Evolutionary conservation across 2,797 vertebrate genomes (phyloP), one percentile per base, ranked within the genome.

Genomic region (Pipistrellus pygmaeus): DNA sequence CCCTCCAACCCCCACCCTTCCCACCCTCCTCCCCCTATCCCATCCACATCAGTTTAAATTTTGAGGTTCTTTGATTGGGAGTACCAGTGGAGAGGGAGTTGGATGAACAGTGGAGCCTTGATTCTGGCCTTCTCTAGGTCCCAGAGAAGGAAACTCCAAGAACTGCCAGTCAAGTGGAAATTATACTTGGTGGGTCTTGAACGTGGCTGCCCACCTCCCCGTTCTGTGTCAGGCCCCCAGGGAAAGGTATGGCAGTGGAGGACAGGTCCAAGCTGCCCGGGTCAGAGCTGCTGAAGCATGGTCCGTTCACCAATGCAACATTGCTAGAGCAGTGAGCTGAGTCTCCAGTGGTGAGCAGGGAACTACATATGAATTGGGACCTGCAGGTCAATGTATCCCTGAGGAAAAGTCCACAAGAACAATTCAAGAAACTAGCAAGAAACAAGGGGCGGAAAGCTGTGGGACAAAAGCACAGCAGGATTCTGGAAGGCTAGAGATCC

Each of bases 391-490:
- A 87, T 92, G 96, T 94, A 97, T 97, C 97, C 97, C 97, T 97
- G 97, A 97, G 97, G 97, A 97, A 97, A 93, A 96, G 96, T 97
- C 97, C 97, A 97, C 94, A 84, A 96, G 96, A 97, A 97, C 90
- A 95, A 95, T 73, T 95, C 96, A 95, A 97, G 92, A 96, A 97
- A 96, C 95, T 73, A 94, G 92, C 95, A 94, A 96, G 96, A 97
- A 97, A 97, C 78, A 86, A 95, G 51, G n/a, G 96, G 92, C 96
- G 97, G 87, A 96, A 93, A 96, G 95, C 97, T 82, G 72, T 94
- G 90, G 92, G 93, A 96, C 83, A 82, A 89, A 94, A 96, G 80
- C 96, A 97, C 92, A 82, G 92, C 87, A 94, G 95, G 85, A 48
- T 92, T 93, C 92, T 55, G 46, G 88, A 95, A 95, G 89, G 93